Base-by-base conservation (phyloP, 1,140 invertebrate genomes). In the Fragariocoptes setiger region DNA sequence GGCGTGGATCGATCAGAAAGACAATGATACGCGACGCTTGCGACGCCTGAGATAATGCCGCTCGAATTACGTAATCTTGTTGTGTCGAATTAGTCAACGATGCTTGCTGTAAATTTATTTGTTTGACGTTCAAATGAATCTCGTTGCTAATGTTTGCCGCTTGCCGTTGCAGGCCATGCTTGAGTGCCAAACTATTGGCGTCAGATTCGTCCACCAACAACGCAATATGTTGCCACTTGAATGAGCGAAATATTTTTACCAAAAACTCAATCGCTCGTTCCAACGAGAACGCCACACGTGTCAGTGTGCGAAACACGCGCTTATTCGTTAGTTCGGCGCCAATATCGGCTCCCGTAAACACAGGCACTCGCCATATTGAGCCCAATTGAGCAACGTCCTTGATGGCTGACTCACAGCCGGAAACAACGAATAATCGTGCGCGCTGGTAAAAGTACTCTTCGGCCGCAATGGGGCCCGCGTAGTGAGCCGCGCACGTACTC, bases 191-290 rank as follows among this genome's bases (percentile, higher is more conserved):
- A n/a, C 25, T 8, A n/a, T 31, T 37, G 31, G 25, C 8, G 14
- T 42, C 37, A 1, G 44, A 31, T 50, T 72, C 65, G 55, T 80
- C 76, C n/a, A 78, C 61, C 16, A 83, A 64, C 2, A 83, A 53
- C 0, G 73, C 74, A 18, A 82, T 69, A 50, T 80, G 73, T 12
- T 66, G 65, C 76, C 76, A 83, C 3, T 69, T 65, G 52, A 79
- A 82, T 46, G 74, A 65, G 42, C 69, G 67, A 50, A 80, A 39
- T 14, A 49, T 46, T 38, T 46, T 44, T 14, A 49, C 18, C 5
- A 49, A 25, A 37, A 79, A 22, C 78, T 69, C 51, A 73, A 77
- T 19, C 68, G 68, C 51, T 78, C 78, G 0, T 80, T 76, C 46
- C 25, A 44, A 37, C 12, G 49, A 51, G 38, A 77, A 82, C 4